Evolutionary conservation across 2,113 vertebrate species (phyloP).

Genomic region (Okapia johnstoni): DNA sequence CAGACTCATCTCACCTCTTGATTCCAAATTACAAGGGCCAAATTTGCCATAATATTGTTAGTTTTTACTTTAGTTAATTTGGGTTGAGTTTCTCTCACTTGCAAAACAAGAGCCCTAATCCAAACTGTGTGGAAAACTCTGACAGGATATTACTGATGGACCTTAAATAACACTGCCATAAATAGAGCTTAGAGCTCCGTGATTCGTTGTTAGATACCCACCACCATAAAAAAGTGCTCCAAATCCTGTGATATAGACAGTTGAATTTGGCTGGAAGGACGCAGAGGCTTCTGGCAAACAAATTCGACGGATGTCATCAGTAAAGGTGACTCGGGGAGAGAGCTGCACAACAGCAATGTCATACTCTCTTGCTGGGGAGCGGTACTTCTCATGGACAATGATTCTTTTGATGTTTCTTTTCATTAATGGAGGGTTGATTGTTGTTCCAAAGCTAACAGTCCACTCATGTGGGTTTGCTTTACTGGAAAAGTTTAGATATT

Average conservation of each 20-base stretch:
- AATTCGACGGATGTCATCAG: conserved; percentile 73
- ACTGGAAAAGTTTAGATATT: conserved; percentile 67
- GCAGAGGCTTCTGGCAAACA: conserved; percentile 81
- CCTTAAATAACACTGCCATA: background rate
- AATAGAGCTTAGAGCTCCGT: background rate
- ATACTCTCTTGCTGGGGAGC: conserved; percentile 42
- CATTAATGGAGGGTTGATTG: conserved; percentile 76
- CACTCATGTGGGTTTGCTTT: conserved; percentile 69
- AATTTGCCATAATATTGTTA: background rate
- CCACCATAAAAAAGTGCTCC: conserved; percentile 79
- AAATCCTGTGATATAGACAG: conserved; percentile 84
- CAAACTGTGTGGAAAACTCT: background rate
- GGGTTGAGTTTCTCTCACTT: background rate
- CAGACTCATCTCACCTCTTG: background rate
- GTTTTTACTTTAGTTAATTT: background rate
- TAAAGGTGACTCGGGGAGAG: conserved; percentile 73
- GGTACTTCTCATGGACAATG: conserved; percentile 77
- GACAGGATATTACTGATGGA: background rate
- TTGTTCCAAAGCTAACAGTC: conserved; percentile 83
- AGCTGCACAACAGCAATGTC: conserved; percentile 82
- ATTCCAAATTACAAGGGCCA: background rate
- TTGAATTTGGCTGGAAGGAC: conserved; percentile 66
- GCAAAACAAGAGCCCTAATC: background rate
- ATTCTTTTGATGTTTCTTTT: conserved; percentile 76
- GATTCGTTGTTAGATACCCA: conserved; percentile 52